Evolutionary conservation across 2,113 vertebrate genomes (phyloP), one percentile per base, ranked within the genome.

Genomic region (Sapajus apella): DNA sequence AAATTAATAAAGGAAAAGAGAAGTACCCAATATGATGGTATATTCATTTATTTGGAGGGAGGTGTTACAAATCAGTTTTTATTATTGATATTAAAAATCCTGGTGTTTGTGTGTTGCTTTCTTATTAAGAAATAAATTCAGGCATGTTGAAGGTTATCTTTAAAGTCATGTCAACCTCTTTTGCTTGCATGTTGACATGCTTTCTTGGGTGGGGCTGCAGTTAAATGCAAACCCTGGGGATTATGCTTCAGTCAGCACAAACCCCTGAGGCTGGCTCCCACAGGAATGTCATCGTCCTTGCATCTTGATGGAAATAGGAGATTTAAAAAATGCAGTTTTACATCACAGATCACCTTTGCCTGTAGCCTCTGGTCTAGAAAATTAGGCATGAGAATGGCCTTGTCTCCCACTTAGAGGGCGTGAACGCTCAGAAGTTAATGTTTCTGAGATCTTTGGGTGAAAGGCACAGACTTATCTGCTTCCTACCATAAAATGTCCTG

Each of bases 401-500:
- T 40, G 21, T 81, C 21, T 81, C 58, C 56, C 32, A 52, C 17
- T 61, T 43, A 23, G 56, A 73, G 37, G 84, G 50, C 0, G 0
- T 61, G 37, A 70, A 80, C 2, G 0, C 27, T 58, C 70, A 58
- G 61, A 95, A 73, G 58, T 45, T 47, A 45, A 68, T 79, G 76
- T 84, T 73, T 80, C 77, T 81, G 17, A 84, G 93, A 37, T 79
- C 35, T 61, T 12, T 3, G 30, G 58, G 73, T 27, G 45, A 66
- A 43, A 77, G 56, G 50, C 56, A 6, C 6, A 35, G 37, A 75
- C 50, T 35, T 55, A 50, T 72, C 93, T 92, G 43, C 52, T 95
- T 96, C 96, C 37, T 55, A 70, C 86, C 81, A 52, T 52, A 61
- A 40, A 90, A 72, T 7, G 43, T 87, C 92, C 93, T 93, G 66